Percentiles rank a stretch among this genome's conserved stretches.
Conservation (phyloP, 2,113 vertebrate genomes). For the Antennarius striatus region DNA sequence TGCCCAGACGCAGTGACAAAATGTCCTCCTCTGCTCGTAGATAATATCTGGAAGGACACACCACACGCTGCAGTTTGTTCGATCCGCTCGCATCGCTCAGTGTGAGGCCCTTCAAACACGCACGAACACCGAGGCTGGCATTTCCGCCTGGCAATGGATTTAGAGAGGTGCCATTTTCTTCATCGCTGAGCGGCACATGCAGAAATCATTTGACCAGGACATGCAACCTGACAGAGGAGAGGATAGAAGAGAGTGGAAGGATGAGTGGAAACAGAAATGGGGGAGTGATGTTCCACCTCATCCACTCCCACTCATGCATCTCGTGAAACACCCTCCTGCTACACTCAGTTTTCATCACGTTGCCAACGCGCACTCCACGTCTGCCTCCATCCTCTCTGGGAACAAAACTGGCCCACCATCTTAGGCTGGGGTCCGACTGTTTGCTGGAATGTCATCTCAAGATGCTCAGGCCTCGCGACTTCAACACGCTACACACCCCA, state of each 20-base stretch:
- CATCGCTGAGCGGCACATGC: constrained; percentile 19
- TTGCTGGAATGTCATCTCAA: not conserved
- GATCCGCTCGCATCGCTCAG: too few species aligned
- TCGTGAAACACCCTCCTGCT: constrained; percentile 6
- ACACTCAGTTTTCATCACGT: constrained; percentile 15
- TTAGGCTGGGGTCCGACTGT: too few species aligned
- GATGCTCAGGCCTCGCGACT: too few species aligned
- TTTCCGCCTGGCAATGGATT: constrained; percentile 11
- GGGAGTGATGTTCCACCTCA: constrained; percentile 54
- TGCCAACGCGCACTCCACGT: constrained; percentile 15
- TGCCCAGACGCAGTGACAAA: constrained; percentile 55
- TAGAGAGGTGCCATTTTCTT: constrained; percentile 26
- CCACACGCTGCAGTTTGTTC: too few species aligned
- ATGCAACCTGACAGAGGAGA: constrained; percentile 22
- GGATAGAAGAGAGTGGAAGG: constrained; percentile 7
- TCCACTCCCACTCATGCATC: constrained; percentile 57
- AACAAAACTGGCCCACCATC: too few species aligned
- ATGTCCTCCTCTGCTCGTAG: constrained; percentile 58
- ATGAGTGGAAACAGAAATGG: constrained; percentile 4
- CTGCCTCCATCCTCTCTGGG: not conserved
- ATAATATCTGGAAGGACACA: constrained; percentile 26
- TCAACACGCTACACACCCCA: too few species aligned
- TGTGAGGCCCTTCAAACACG: not conserved
- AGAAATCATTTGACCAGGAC: constrained; percentile 30
- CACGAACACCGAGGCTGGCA: not conserved